Percentiles rank a stretch among this genome's conserved stretches.
Evolutionary conservation across 2,113 vertebrate species (phyloP).

Genomic region (Ondatra zibethicus): DNA sequence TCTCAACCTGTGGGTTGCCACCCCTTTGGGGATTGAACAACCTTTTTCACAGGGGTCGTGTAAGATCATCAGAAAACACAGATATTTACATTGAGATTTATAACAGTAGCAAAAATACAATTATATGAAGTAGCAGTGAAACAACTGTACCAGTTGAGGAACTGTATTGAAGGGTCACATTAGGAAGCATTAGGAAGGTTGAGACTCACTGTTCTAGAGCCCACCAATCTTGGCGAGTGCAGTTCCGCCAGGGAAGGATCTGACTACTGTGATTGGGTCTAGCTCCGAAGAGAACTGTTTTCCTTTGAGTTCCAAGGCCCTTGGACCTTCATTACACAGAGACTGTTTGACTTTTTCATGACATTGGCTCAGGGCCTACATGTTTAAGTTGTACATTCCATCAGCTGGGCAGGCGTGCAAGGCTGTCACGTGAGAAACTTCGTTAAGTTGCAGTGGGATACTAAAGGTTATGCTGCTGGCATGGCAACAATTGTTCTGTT

Average conservation of each 20-base stretch:
- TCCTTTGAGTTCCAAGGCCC: background rate
- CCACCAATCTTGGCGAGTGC: background rate
- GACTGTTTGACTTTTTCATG: background rate
- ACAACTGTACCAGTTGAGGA: background rate
- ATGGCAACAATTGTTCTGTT: constrained; percentile 57
- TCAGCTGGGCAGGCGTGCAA: background rate
- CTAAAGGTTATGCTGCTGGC: background rate
- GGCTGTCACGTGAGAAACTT: constrained; percentile 54
- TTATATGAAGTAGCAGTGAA: background rate
- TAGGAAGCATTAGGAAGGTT: background rate
- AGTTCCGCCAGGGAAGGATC: background rate
- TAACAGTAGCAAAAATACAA: background rate
- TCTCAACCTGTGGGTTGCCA: too few relatives aligned
- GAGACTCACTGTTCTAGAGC: background rate
- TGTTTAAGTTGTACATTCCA: constrained; percentile 12
- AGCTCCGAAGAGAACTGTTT: background rate
- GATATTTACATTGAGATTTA: background rate
- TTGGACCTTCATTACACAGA: background rate
- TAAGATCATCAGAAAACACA: background rate
- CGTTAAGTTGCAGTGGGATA: constrained; percentile 27
- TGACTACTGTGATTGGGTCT: background rate
- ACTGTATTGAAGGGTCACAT: background rate
- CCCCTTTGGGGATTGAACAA: background rate
- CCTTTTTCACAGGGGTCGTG: background rate
- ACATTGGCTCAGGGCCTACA: background rate